Evolutionary conservation across 2,113 vertebrate species (phyloP).

Genomic region (Odocoileus virginianus): DNA sequence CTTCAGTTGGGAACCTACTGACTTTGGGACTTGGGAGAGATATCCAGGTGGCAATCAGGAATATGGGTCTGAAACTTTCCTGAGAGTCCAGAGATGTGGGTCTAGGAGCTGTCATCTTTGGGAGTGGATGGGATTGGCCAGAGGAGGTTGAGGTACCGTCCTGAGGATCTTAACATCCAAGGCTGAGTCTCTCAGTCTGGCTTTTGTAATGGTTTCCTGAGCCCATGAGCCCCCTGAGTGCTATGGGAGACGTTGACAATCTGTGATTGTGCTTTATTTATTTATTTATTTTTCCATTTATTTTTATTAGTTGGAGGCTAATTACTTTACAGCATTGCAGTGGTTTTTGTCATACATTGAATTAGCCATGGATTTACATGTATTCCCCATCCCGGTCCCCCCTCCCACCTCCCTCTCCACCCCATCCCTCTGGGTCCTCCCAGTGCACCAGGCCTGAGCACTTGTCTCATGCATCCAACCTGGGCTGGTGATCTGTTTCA

Average conservation of each 20-base stretch:
- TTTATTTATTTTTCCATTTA: too few relatives aligned
- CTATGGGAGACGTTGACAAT: not conserved
- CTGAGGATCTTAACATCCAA: not conserved
- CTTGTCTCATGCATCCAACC: too few relatives aligned
- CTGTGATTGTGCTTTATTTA: not conserved
- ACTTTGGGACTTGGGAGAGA: not conserved
- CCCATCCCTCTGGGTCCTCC: too few relatives aligned
- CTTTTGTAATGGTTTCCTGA: not conserved
- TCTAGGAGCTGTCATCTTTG: not conserved
- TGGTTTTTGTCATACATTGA: too few relatives aligned
- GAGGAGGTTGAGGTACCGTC: not conserved
- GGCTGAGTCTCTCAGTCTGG: not conserved
- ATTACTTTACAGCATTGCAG: too few relatives aligned
- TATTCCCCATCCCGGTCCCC: too few relatives aligned
- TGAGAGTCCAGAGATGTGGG: not conserved
- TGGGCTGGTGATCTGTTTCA: too few relatives aligned
- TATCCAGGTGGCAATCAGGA: not conserved
- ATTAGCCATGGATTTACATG: too few relatives aligned
- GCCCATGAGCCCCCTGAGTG: not conserved
- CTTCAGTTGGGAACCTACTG: not conserved
- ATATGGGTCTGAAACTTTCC: not conserved
- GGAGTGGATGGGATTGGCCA: not conserved
- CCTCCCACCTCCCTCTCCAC: too few relatives aligned
- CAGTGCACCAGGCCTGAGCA: too few relatives aligned
- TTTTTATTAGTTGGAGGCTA: too few relatives aligned